Evolutionary conservation across 2,888 invertebrate species (phyloP).

Genomic region (Cryptophagus acutangulus): DNA sequence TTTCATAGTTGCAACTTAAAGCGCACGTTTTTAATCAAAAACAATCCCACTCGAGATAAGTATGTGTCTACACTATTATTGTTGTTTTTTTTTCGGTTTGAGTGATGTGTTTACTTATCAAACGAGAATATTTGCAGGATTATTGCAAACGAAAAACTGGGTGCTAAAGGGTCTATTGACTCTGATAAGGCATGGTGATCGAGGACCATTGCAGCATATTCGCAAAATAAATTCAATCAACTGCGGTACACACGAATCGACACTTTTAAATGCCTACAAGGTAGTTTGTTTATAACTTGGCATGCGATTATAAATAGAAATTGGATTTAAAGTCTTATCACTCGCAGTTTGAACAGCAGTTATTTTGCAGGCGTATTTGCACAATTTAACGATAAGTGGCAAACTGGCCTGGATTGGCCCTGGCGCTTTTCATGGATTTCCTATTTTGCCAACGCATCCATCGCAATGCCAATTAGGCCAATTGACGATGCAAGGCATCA

Average conservation of each 20-base stretch:
- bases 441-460: constrained; percentile 62
- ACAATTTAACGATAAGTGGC: constrained; percentile 54
- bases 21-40: not conserved
- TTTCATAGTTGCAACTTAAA: not conserved
- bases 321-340: not conserved
- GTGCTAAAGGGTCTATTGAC: constrained; percentile 67
- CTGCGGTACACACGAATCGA: constrained; percentile 56
- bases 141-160: constrained; percentile 53
- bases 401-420: constrained; percentile 70
- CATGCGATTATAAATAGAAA: not conserved
- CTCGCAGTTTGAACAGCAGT: too few species aligned
- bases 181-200: constrained; percentile 82
- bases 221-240: constrained; percentile 72
- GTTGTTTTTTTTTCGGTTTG: not conserved
- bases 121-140: constrained; percentile 29
- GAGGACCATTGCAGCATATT: constrained; percentile 81
- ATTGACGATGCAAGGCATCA: constrained; percentile 69
- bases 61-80: not conserved
- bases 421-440: constrained; percentile 82
- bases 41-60: too few species aligned
- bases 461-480: constrained; percentile 79
- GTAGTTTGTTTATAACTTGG: constrained; percentile 26
- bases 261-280: constrained; percentile 42
- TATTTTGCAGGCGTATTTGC: constrained; percentile 53
- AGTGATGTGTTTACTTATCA: not conserved